Evolutionary conservation across 2,113 vertebrate species (phyloP), one percentile per base, ranked within the genome.

Genomic region (Tetraodon nigroviridis): DNA sequence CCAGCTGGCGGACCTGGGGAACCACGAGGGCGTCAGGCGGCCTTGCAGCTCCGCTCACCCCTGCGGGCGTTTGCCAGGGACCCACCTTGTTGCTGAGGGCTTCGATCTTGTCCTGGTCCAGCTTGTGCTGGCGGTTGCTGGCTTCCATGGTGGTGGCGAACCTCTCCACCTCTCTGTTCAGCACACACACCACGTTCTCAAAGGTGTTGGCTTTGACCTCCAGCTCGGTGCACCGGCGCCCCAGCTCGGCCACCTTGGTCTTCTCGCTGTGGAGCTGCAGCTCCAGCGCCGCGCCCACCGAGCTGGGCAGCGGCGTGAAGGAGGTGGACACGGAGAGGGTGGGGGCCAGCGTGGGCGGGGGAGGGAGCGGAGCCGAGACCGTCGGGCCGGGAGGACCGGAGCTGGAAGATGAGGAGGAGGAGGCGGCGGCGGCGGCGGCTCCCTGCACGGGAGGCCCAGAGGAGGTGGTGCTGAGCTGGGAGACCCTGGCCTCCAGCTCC

Each of bases 111-210:
- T 98, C 95, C 80, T 95, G 94, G 85, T 98, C 96, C 22, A 94
- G 85, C 1, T 90, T 93, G 55, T 95, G 94, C 61, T 98, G 97
- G 11, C 92, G 92, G 51, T 89, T 87, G 18, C 92, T 91, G 54
- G 95, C 95, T 71, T 96, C 94, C 0, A 92, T 88, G 0, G 92
- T 92, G 64, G 93, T 87, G 16, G 94, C 92, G 0, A 92, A 92
- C 48, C 94, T 67, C 76, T 98, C 95, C 83, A 98, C 93, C 74
- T 98, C 97, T 19, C 94, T 89, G 83, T 98, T 98, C 49, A 98
- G 89, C 46, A 98, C 95, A 0, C 95, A 97, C 51, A 97, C 95
- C 7, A 97, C 97, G 71, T 98, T 98, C 85, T 99, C 97, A 13
- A 99, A 94, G 2, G 96, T 94, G 24, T 88, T 87, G 0, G 92